A percentile compares a stretch with the other conserved stretches of the same genome.
Evolutionary conservation across 2,113 vertebrate species (phyloP).

Genomic region (Heteronetta atricapilla): DNA sequence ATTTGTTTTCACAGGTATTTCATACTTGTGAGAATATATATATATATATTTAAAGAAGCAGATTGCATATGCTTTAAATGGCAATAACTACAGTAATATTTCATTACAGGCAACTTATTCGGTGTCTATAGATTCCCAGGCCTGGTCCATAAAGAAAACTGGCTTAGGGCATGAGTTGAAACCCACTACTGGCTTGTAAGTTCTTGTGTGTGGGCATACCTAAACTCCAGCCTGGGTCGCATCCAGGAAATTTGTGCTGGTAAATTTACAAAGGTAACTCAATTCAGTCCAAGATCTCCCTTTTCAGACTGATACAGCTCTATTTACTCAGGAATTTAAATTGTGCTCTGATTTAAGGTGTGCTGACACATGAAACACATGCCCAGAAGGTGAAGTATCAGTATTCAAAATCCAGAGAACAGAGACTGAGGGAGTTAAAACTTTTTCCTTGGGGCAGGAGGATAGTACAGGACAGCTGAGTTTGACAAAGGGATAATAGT

Average conservation of each 20-base stretch:
- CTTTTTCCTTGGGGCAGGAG: neutral
- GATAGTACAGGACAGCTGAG: neutral
- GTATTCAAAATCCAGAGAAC: neutral
- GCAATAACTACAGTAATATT: neutral
- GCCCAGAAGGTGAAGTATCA: neutral
- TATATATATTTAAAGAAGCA: neutral
- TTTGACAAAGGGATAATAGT: neutral
- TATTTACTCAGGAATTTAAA: neutral
- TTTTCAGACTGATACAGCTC: neutral
- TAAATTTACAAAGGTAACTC: neutral
- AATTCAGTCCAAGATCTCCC: neutral
- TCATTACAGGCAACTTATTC: neutral
- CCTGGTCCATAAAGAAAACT: neutral
- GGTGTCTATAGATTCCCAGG: neutral
- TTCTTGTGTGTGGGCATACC: neutral
- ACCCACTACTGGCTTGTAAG: neutral
- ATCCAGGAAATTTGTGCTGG: neutral
- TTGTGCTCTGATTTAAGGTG: neutral
- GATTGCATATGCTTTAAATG: neutral
- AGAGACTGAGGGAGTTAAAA: neutral
- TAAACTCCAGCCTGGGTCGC: neutral
- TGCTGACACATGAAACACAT: neutral
- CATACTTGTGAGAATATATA: neutral
- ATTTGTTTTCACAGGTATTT: constrained; percentile 3
- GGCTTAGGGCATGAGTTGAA: neutral